Base-by-base conservation (phyloP, 53 echinoderm and acorn worm species). In the Paelopatides confundens region DNA sequence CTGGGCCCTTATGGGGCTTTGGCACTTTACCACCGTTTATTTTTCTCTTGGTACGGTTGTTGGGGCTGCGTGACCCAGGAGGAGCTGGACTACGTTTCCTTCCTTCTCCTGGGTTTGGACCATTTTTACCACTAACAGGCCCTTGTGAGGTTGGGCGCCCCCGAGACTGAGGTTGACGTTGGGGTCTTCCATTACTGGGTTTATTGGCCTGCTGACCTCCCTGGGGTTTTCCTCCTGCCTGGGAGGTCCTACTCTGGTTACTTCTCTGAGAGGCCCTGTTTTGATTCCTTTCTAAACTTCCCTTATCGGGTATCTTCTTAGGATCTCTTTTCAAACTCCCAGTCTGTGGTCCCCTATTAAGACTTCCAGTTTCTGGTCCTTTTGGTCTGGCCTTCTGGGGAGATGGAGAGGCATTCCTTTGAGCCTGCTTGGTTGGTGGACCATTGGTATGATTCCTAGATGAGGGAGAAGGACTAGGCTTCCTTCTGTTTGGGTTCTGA, bases 1-100 rank as follows among this genome's bases (percentile, higher is more conserved):
- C 79, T 50, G 79, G 79, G n/a, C 79, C 79, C 31, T 79, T 79
- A 14, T 79, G 51, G 28, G 51, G 50, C 32, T 79, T 79, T 50
- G 79, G 79, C 3, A 79, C 79, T 48, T 79, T 79, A 27, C 79
- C 79, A 2, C 79, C 79, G 29, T 50, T 50, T 23, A 79, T 79
- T 31, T 79, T 79, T 48, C 79, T 46, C 79, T 46, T 79, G 68
- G 31, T 32, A 24, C 79, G 53, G 32, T 79, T 79, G 34, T 79
- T 79, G 79, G 79, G 79, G 32, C 79, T 79, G 5, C 79, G 51
- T 12, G 79, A 79, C 31, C 79, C 53, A 17, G 12, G 8, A 9
- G 29, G 27, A 31, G 79, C 49, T 30, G 79, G 79, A 32, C 31
- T 79, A 7, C 53, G 49, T 24, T 52, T 79, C 18, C 79, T 79